Base-by-base conservation (phyloP, 64 coral and sea anemone genomes). In the Hydrozoanthus tunicans region DNA sequence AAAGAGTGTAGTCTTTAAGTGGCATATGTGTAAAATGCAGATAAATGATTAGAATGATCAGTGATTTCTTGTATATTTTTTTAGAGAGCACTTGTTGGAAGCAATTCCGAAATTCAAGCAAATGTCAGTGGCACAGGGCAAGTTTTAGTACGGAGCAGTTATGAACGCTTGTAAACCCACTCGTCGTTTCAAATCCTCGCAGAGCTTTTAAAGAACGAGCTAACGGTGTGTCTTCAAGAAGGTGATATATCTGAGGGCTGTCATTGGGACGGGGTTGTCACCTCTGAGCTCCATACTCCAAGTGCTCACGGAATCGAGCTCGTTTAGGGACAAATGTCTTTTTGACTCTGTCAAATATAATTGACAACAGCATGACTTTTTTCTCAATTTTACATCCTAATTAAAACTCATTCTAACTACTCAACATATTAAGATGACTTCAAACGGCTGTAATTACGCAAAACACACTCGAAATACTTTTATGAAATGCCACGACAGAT, bases 181-280 rank as follows among this genome's bases (percentile, higher is more conserved):
- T 43, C 32, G 32, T 43, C 32, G 32, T 43, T 43, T 43, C 32
- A 43, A 43, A 43, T 43, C 32, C 32, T 43, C 32, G 0, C 32
- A 43, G 32, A 43, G 32, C 32, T 43, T 43, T 43, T 43, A 43
- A 43, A 43, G 32, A 43, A 43, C 32, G 32, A 43, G 78, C 66
- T 99, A 99, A 69, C 92, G 93, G 43, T 99, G 89, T 65, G 83
- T 90, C 80, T 95, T 99, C 14, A 99, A 72, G 78, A 96, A 99
- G 4, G 97, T 77, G 56, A 93, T 96, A 14, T 85, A 85, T n/a
- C 91, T 90, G 7, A 96, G 61, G 43, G 92, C 76, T 51, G 95
- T 93, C 25, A 94, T 55, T 75, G 82, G 93, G 51, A 91, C 64
- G 23, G 70, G 4, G 4, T 59, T 83, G 54, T 83, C 88, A 7